Base-by-base conservation (phyloP, 2,888 invertebrate species). In the Drosophila hawaiiensis region DNA sequence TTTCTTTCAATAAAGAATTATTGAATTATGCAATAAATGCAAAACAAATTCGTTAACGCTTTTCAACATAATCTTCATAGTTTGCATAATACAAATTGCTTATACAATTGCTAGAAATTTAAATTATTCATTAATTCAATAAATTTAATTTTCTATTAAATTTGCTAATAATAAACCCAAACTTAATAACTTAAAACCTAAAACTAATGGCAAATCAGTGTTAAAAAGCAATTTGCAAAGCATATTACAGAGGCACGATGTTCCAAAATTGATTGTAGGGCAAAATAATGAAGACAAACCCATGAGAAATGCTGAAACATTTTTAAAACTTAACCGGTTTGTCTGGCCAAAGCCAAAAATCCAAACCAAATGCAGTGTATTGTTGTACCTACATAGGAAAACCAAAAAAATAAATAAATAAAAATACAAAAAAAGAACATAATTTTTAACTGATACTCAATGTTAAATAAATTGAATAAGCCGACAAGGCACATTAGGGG, bases 211-310 rank as follows among this genome's bases (percentile, higher is more conserved):
- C 68, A 67, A 85, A 68, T 58, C 68, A 79, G 64, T 82, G 77
- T 82, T 83, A 59, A 71, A 68, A 64, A 60, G 33, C 53, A 61
- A 87, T 78, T 87, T 78, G 72, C 80, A 87, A 79, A 67, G 61
- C 68, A 80, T 82, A 72, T 82, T 86, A 79, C 66, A 80, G 66
- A 71, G 84, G 84, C 86, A 85, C 89, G 73, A 85, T 88, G 89
- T 85, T 85, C 84, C 84, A 85, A 68, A 54, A 80, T 69, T 73
- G 71, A 76, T 81, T 74, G 82, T 80, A 83, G 73, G 76, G 68
- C 65, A 82, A 75, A 76, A 64, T 62, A 80, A 83, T 69, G 49
- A 67, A 70, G 80, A 85, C 76, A 78, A 82, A 88, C 76, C 66
- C 74, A 76, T 84, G 65, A 67, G 67, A 81, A 86, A 79, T 84